Percentiles rank a stretch among this genome's conserved stretches.
These are phyloP conservation scores for Marcusenius ussheri DNA, from an alignment of 2,113 vertebrate species.

Conservation along the genomic window DNA sequence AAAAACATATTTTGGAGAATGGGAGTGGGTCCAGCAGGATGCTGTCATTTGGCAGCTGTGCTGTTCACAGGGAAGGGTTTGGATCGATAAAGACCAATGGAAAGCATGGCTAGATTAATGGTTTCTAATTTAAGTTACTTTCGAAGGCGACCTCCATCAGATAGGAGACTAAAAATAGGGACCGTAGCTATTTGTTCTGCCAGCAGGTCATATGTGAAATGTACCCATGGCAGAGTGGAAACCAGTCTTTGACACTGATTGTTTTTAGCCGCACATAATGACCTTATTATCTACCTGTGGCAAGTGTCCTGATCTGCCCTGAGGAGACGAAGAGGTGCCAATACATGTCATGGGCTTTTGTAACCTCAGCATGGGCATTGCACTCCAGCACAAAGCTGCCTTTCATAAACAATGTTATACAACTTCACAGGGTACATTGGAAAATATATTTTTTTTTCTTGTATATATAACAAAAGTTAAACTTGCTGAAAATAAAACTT, in stretches of 20 bases:
- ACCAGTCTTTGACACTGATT: background rate
- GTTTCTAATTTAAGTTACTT: constrained; percentile 14
- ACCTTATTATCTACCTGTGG: background rate
- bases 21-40: background rate
- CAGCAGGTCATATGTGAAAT: background rate
- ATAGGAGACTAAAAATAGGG: constrained; percentile 18
- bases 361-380: background rate
- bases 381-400: background rate
- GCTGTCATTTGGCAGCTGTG: background rate
- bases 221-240: background rate
- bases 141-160: background rate
- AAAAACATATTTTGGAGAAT: background rate
- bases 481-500: background rate
- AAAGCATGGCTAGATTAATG: constrained; percentile 6
- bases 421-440: background rate
- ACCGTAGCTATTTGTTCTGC: background rate
- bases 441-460: background rate
- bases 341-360: background rate
- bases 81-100: constrained; percentile 8
- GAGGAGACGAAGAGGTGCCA: background rate
- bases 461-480: background rate
- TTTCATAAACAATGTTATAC: background rate
- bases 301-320: background rate
- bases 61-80: background rate
- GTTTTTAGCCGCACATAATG: constrained; percentile 4